Evolutionary conservation across 1,140 invertebrate species (phyloP), one percentile per base, ranked within the genome.

Genomic region (Diploscapter pachys): DNA sequence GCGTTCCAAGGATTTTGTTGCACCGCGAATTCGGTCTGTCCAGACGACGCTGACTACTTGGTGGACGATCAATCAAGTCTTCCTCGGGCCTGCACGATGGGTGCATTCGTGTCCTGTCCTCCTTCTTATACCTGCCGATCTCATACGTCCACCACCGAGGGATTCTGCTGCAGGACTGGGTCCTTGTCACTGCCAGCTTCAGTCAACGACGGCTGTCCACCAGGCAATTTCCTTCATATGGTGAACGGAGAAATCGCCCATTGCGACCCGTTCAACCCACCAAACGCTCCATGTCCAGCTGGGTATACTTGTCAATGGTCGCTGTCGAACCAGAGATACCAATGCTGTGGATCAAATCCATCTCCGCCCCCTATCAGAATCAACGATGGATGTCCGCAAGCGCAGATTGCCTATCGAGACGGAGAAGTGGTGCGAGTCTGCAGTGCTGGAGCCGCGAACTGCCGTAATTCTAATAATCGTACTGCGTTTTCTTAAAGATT

Each of bases 1-100:
- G 75, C 75, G 3, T 76, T 78, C 75, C 76, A 78, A 63, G 76
- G 76, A 57, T 78, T 76, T 75, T 78, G 76, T 11, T 78, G 76
- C 50, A 76, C 73, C 4, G 68, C 75, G 9, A 78, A 72, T 52
- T 72, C 68, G 2, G 69, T 78, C 50, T 78, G 76, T 59, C 76
- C 76, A 4, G 76, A 78, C 52, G 70, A 78, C 31, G 76, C 68
- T 62, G 76, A 78, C 6, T 78, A 72, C 54, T 62, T 76, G 3
- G 66, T 78, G 9, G 76, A 78, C 31, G 76, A 78, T 9, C 67
- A 71, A 62, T 72, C 72, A 50, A 73, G 74, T 64, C 73, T 71
- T 52, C 76, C 76, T 13, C 77, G 76, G 71, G 73, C 64, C 13
- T 78, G 76, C 68, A 78, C 76, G 6, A 78, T 78, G 66, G 76